Evolutionary conservation across 2,797 vertebrate species (phyloP), one percentile per base, ranked within the genome.

Genomic region (Paguma larvata): DNA sequence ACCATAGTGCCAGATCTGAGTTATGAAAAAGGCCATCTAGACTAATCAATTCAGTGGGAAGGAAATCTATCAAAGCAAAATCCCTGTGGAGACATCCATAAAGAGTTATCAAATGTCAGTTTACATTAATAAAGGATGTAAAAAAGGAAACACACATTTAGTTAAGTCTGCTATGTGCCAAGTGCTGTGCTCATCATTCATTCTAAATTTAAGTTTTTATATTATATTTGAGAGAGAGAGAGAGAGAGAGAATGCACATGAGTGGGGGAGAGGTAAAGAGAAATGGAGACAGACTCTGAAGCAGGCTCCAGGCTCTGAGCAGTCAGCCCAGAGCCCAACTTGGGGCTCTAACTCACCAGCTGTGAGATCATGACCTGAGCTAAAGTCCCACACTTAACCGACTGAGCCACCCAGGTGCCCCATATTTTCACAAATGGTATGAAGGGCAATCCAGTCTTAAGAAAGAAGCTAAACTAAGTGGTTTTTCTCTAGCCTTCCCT

Each of bases 51-150:
- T 79, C 70, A 67, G n/a, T 79, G 73, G 62, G n/a, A 78, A 95
- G 63, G 44, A 94, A 95, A 91, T 72, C 38, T 48, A 73, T 79
- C 75, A 93, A 48, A 94, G 62, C 19, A 84, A 93, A 94, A 88
- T 38, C 27, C n/a, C 63, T 62, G 32, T 16, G 32, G 10, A 91
- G 84, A 88, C 63, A 91, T 73, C 63, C 53, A 41, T 30, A 53
- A 27, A 95, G 59, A 79, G 30, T 41, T 77, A 85, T 77, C 41
- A 95, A 67, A 85, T 82, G 82, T 32, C 78, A 67, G 63, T 62
- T 56, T 85, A 73, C 23, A 72, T 67, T 95, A 78, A 91, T 79
- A 94, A 91, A 91, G 18, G 53, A 91, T 44, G 8, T 79, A 91
- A 91, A 72, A 38, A 72, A 93, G 48, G 41, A 87, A 94, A 78